Evolutionary conservation across 2,113 vertebrate species (phyloP).

Genomic region (Amazona guildingii): DNA sequence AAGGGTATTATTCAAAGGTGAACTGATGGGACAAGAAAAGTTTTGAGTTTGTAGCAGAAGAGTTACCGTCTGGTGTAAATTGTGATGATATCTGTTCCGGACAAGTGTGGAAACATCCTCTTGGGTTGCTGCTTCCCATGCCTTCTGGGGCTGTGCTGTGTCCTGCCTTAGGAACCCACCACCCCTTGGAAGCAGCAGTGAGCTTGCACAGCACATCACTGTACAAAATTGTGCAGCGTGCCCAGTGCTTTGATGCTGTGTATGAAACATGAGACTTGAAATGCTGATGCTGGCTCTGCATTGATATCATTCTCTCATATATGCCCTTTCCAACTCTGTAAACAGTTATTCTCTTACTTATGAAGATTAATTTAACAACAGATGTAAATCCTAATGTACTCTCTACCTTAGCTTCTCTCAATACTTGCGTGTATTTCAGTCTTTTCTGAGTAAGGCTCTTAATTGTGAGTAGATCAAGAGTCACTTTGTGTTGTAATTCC

Average conservation of each 20-base stretch:
- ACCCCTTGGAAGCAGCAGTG: background rate
- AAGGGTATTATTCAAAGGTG: background rate
- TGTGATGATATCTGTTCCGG: background rate
- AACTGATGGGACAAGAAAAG: background rate
- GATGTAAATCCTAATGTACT: background rate
- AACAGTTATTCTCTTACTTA: background rate
- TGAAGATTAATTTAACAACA: background rate
- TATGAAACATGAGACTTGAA: background rate
- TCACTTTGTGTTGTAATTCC: background rate
- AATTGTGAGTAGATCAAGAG: background rate
- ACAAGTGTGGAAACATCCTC: background rate
- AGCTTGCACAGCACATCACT: background rate
- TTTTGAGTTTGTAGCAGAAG: background rate
- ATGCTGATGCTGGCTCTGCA: fast-evolving
- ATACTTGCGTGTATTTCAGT: background rate
- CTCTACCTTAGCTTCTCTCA: background rate
- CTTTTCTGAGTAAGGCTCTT: background rate
- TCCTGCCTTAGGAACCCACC: fast-evolving
- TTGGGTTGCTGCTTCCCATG: fast-evolving
- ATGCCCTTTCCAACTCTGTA: background rate
- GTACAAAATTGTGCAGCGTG: fast-evolving
- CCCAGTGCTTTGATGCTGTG: fast-evolving
- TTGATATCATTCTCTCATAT: background rate
- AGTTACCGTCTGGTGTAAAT: background rate
- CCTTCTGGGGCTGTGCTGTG: background rate